Evolutionary conservation across 2,113 vertebrate species (phyloP).

Genomic region (Heloderma charlesbogerti): DNA sequence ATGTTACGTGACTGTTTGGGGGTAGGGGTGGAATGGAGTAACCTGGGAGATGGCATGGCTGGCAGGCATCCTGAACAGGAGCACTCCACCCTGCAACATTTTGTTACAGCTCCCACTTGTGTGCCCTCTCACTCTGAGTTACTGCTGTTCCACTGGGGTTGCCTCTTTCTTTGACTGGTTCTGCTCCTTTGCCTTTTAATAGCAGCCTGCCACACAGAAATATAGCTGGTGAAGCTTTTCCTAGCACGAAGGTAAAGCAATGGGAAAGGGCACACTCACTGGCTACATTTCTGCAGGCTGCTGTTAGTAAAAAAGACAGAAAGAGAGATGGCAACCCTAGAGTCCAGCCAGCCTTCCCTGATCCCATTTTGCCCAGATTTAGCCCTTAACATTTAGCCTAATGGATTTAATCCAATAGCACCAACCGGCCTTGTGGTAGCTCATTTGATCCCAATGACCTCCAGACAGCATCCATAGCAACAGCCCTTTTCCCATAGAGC

Average conservation of each 20-base stretch:
- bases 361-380: not conserved
- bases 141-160: not conserved
- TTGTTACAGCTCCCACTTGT: not conserved
- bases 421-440: not conserved
- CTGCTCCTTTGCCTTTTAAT: not conserved
- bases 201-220: not conserved
- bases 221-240: not conserved
- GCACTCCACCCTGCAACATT: not conserved
- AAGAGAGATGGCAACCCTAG: too few species aligned
- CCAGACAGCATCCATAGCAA: not conserved
- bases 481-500: not conserved
- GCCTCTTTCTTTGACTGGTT: not conserved
- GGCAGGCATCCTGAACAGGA: not conserved
- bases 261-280: not conserved
- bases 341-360: not conserved
- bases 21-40: not conserved
- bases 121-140: not conserved
- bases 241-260: too few species aligned
- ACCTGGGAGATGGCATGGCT: not conserved
- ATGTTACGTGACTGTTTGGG: not conserved
- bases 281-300: not conserved
- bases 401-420: not conserved
- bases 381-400: not conserved
- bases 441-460: not conserved
- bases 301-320: not conserved